Base-by-base conservation (phyloP, 2,797 vertebrate genomes). In the Enteromius thamalakanensis region DNA sequence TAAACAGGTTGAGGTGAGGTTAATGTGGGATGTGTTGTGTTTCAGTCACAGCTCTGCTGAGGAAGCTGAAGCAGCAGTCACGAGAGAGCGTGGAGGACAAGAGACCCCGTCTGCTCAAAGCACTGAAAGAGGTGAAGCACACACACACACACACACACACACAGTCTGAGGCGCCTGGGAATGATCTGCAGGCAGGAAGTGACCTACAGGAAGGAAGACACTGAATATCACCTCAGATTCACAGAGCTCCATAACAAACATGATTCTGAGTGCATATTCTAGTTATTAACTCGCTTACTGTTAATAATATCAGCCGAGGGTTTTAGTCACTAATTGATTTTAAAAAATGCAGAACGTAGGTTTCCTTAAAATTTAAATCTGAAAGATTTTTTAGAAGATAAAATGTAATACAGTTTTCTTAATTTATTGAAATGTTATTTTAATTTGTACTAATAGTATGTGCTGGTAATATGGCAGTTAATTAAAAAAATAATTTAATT, bases 71-170 rank as follows among this genome's bases (percentile, higher is more conserved):
- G 87, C 98, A 99, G 88, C 98, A 99, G 45, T 99, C 98, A 93
- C 96, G 98, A 90, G 98, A 99, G 93, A 99, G 92, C 68, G 98
- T 99, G 90, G 97, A 99, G 93, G 98, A 99, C 93, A 99, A 99
- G 91, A 92, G 98, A 94, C 98, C 98, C 87, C 96, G 97, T 76
- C 96, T 99, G 89, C 92, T 99, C 87, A 99, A 97, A 92, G 98
- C 98, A 86, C 96, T 99, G 86, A 97, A 97, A 90, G 96, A 97
- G 95, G 96, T 97, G 90, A n/a, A 40, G 21, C n/a, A n/a, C n/a
- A n/a, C n/a, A n/a, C n/a, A n/a, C n/a, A n/a, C n/a, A n/a, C 67
- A 14, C 74, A 67, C 55, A 77, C 51, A 26, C 37, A 40, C 37
- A 40, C 37, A 40, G 5, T 17, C 76, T 7, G 26, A 53, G 29